Percentiles rank a stretch among this genome's conserved stretches.
These are phyloP conservation scores for Schizotus pectinicornis DNA, from an alignment of 2,888 invertebrate species.

Conservation along the genomic window DNA sequence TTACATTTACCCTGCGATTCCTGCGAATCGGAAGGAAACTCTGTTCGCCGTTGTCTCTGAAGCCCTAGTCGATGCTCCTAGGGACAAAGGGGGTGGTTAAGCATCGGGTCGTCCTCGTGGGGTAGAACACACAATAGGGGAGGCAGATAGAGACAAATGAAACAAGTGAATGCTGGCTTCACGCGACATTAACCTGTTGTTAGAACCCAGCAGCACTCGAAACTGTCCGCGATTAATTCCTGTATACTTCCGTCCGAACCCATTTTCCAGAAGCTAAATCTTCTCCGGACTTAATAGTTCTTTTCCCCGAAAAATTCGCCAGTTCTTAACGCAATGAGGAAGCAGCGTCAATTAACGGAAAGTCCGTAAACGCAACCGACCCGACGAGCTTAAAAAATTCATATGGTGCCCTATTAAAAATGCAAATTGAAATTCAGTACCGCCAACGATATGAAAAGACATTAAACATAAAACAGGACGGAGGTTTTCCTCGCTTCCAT, in stretches of 20 bases:
- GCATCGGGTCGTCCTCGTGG: slow-evolving; percentile 6
- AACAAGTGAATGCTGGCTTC: slow-evolving; percentile 54
- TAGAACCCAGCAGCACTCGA: slow-evolving; percentile 51
- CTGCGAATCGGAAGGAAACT: too few relatives aligned
- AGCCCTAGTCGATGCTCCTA: slow-evolving; percentile 2
- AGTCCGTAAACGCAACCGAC: too few relatives aligned
- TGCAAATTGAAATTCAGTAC: slow-evolving; percentile 1
- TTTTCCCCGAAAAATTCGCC: background rate
- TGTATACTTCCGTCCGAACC: slow-evolving; percentile 42
- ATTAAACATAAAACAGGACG: slow-evolving; percentile 7
- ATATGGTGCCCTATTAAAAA: background rate
- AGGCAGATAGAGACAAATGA: slow-evolving; percentile 49
- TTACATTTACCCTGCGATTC: too few relatives aligned
- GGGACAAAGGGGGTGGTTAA: background rate
- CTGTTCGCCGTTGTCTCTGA: too few relatives aligned
- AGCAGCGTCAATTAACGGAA: too few relatives aligned
- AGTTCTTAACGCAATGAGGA: background rate
- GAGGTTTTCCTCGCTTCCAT: background rate
- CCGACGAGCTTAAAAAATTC: slow-evolving; percentile 1
- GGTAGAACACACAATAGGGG: slow-evolving; percentile 25
- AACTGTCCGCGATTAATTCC: slow-evolving; percentile 53
- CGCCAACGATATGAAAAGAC: background rate
- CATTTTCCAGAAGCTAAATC: slow-evolving; percentile 48
- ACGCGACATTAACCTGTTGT: slow-evolving; percentile 59
- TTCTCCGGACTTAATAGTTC: slow-evolving; percentile 25